These are phyloP conservation scores for Neopelma chrysocephalum DNA, from an alignment of 2,797 vertebrate genomes.

Conservation along the genomic window DNA sequence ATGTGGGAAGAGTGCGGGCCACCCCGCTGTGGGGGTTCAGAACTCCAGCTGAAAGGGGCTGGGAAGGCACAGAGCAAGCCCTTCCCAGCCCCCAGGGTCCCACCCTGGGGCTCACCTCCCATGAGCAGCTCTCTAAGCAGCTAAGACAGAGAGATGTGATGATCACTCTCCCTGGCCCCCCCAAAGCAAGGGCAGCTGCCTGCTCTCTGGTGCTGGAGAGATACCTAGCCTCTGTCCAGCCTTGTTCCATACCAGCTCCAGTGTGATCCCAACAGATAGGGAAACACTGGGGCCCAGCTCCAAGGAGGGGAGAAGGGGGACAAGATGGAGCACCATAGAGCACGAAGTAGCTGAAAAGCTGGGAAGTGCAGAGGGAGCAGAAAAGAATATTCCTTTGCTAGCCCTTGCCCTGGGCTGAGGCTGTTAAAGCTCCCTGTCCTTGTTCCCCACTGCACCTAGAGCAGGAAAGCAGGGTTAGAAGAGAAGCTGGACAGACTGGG, in stretches of 20 bases:
- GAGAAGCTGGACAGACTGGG: constrained; percentile 22
- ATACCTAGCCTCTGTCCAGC: not conserved
- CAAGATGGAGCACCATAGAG: not conserved
- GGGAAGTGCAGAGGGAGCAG: not conserved
- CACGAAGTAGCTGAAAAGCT: not conserved
- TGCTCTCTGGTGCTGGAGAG: not conserved
- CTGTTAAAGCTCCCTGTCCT: constrained; percentile 6
- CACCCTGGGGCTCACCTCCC: not conserved
- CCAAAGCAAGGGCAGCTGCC: not conserved
- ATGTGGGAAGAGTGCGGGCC: not conserved
- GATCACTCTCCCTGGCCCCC: accelerated
- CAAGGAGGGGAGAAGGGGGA: not conserved
- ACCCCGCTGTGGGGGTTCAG: not conserved
- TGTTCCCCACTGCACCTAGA: not conserved
- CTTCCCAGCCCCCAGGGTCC: not conserved
- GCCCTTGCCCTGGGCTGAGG: not conserved
- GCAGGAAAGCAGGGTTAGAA: constrained; percentile 28
- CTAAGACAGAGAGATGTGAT: not conserved
- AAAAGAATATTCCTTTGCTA: not conserved
- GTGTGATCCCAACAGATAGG: not conserved
- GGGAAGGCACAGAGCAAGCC: not conserved
- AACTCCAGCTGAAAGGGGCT: not conserved
- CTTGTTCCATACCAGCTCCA: not conserved
- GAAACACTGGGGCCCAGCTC: not conserved
- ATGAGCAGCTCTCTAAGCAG: not conserved